These are phyloP conservation scores for Horisme vitalbata DNA, from an alignment of 2,888 invertebrate species.

Conservation along the genomic window DNA sequence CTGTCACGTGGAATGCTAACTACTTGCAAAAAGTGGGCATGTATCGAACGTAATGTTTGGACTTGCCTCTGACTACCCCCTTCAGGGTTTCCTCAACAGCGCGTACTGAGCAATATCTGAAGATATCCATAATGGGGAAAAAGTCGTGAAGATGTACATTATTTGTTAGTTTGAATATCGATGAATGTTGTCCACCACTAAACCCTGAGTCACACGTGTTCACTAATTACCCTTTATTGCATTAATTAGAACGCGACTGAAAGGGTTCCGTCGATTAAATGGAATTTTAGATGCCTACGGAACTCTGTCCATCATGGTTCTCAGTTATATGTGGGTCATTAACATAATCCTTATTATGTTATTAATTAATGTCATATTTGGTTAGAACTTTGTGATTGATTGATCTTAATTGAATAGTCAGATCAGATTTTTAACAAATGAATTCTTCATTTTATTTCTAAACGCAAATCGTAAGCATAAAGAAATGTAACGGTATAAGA, in stretches of 20 bases:
- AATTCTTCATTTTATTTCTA: too few species aligned
- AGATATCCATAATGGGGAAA: too few species aligned
- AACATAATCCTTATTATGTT: slow-evolving; percentile 57
- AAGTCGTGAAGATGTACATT: too few species aligned
- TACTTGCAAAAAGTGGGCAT: too few species aligned
- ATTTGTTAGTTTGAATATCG: too few species aligned
- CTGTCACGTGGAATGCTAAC: too few species aligned
- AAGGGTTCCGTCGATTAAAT: slow-evolving; percentile 75
- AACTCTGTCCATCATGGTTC: slow-evolving; percentile 46
- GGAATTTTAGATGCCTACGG: slow-evolving; percentile 52
- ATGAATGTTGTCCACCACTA: slow-evolving; percentile 44
- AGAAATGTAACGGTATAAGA: too few species aligned
- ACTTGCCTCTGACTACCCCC: too few species aligned
- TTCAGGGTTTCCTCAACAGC: too few species aligned
- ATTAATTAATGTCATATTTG: slow-evolving; percentile 32
- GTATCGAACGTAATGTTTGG: too few species aligned
- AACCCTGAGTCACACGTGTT: slow-evolving; percentile 59
- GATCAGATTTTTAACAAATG: not conserved
- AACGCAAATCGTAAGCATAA: too few species aligned
- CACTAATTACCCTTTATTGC: slow-evolving; percentile 78
- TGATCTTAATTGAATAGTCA: not conserved
- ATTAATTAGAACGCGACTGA: slow-evolving; percentile 76
- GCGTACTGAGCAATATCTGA: too few species aligned
- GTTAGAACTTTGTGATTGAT: slow-evolving; percentile 10
- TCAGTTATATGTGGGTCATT: slow-evolving; percentile 61